phyloP scores from a whole-genome alignment of 2,113 vertebrate genomes.

The Hippopotamus amphibius region DNA sequence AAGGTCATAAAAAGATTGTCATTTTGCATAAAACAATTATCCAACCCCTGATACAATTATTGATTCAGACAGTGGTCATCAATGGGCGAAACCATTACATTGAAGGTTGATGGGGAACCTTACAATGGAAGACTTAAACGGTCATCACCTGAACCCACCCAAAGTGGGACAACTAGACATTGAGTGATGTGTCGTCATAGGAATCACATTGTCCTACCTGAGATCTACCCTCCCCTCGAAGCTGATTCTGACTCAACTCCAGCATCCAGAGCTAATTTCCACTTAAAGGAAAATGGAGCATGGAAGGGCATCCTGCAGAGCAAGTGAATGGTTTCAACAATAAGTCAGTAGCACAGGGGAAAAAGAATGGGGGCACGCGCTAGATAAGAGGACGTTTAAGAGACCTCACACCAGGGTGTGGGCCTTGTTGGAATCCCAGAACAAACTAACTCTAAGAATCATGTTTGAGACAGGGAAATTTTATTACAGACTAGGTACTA shows the following conservation, averaged over 20 bases:
- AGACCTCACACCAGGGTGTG: background rate
- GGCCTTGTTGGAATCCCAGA: background rate
- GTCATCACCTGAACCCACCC: background rate
- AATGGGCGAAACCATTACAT: background rate
- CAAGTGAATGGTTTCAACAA: background rate
- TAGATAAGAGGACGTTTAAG: background rate
- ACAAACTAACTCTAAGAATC: background rate
- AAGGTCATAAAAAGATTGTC: background rate
- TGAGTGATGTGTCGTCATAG: background rate
- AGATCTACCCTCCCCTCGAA: background rate
- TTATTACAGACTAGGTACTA: background rate
- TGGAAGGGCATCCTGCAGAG: background rate
- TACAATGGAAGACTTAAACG: background rate
- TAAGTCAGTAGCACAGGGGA: background rate
- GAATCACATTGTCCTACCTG: background rate
- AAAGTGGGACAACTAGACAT: background rate
- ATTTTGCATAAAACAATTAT: background rate
- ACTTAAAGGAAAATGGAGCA: background rate
- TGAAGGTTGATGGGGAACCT: background rate
- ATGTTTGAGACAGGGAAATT: background rate
- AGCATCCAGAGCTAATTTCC: background rate
- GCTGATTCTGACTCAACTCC: background rate
- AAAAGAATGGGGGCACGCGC: accelerated
- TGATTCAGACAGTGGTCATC: background rate
- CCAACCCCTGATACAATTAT: background rate